phyloP scores from a whole-genome alignment of 2,797 vertebrate genomes.

The Poecilia velifera region DNA sequence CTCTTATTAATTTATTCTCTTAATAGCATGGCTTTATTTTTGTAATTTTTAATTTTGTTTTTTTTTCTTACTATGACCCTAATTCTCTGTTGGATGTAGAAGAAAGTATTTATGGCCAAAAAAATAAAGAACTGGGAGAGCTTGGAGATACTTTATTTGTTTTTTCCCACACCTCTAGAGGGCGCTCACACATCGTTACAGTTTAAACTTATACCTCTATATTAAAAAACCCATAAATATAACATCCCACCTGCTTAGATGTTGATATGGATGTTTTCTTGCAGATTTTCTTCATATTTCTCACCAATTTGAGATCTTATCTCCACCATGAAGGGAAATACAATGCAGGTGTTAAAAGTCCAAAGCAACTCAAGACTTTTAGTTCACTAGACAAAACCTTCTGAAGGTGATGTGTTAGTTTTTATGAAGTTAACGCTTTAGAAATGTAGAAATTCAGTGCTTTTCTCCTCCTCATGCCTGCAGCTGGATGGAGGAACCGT shows the following conservation, averaged over 20 bases:
- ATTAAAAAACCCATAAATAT: neutral
- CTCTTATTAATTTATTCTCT: too few species aligned
- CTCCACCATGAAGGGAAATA: neutral
- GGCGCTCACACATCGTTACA: neutral
- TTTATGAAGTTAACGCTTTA: neutral
- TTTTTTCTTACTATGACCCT: too few species aligned
- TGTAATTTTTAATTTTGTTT: too few species aligned
- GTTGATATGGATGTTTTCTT: neutral
- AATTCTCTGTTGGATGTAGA: neutral
- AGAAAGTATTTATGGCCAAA: neutral
- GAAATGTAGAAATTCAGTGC: neutral
- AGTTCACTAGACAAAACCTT: neutral
- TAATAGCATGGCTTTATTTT: too few species aligned
- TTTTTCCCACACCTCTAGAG: neutral
- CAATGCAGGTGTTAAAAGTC: neutral
- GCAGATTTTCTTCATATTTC: neutral
- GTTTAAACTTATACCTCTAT: neutral
- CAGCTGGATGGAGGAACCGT: slow-evolving; percentile 73
- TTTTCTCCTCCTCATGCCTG: neutral
- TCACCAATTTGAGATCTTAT: neutral
- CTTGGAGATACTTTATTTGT: neutral
- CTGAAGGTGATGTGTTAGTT: neutral
- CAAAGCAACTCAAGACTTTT: neutral
- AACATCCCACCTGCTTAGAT: neutral
- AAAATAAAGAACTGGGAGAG: neutral